phyloP scores from a whole-genome alignment of 2,113 vertebrate genomes.

The Bostrychus sinensis region DNA sequence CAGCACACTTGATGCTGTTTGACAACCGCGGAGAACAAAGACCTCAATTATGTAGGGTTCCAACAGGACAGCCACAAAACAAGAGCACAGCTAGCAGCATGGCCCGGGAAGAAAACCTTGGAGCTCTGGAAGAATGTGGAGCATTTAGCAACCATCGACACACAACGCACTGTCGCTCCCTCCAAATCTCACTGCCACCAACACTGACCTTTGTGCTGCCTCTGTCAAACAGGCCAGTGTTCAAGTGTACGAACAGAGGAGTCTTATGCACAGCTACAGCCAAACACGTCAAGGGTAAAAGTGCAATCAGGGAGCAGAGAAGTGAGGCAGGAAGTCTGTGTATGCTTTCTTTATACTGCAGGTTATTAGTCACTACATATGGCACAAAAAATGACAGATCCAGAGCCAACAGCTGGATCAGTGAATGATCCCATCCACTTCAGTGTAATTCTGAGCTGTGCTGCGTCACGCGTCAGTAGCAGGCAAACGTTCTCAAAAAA shows the following conservation, averaged over 20 bases:
- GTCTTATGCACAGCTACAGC: constrained; percentile 54
- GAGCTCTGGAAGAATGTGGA: constrained; percentile 67
- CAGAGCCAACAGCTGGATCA: too few relatives aligned
- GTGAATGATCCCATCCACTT: too few relatives aligned
- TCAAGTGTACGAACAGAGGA: constrained; percentile 68
- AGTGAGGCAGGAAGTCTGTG: constrained; percentile 10
- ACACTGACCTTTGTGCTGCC: constrained; percentile 59
- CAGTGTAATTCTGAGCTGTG: too few relatives aligned
- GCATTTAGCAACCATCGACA: constrained; percentile 50
- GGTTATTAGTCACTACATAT: constrained; percentile 19
- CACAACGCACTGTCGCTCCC: constrained; percentile 63
- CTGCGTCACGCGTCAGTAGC: too few relatives aligned
- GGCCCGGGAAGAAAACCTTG: constrained; percentile 64
- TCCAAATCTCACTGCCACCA: constrained; percentile 31
- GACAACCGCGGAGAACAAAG: constrained; percentile 70
- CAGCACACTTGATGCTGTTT: constrained; percentile 37
- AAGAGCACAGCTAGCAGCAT: constrained; percentile 55
- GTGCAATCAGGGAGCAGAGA: constrained; percentile 43
- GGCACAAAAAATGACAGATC: neutral
- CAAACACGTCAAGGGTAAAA: constrained; percentile 47
- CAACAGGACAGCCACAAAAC: constrained; percentile 71
- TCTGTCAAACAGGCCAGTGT: constrained; percentile 62
- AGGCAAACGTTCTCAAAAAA: too few relatives aligned
- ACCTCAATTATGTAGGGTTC: constrained; percentile 70
- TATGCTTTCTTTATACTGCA: constrained; percentile 44